Evolutionary conservation across 2,888 invertebrate genomes (phyloP).

Genomic region (Tetheella fluctuosa): DNA sequence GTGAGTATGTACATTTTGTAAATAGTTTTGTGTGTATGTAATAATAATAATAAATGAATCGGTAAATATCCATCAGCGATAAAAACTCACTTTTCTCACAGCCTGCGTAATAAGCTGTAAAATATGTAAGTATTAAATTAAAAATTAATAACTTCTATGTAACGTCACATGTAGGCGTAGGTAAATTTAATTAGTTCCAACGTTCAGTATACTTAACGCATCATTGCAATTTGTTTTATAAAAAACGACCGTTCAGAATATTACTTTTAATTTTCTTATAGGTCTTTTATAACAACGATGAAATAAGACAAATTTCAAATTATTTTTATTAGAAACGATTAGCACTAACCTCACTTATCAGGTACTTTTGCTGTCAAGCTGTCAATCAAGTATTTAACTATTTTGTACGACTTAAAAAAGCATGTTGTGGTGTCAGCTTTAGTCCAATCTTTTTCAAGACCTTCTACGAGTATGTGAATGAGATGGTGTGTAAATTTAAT

Average conservation of each 20-base stretch:
- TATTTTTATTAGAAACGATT: background rate
- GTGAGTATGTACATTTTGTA: too few relatives aligned
- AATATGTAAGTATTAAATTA: too few relatives aligned
- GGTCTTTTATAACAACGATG: background rate
- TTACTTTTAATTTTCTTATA: background rate
- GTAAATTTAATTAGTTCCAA: background rate
- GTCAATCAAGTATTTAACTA: slow-evolving; percentile 1
- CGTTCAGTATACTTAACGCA: background rate
- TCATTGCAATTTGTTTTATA: background rate
- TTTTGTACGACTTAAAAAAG: background rate
- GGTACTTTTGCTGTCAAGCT: slow-evolving; percentile 10
- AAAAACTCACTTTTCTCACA: too few relatives aligned
- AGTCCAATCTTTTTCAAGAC: background rate
- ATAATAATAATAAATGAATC: too few relatives aligned
- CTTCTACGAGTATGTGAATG: too few relatives aligned
- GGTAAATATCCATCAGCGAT: too few relatives aligned
- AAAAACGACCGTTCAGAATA: background rate
- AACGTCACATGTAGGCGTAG: background rate
- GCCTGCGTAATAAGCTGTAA: too few relatives aligned
- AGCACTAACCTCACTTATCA: background rate
- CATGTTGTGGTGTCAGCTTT: background rate
- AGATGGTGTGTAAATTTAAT: too few relatives aligned
- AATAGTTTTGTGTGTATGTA: too few relatives aligned
- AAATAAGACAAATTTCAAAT: background rate
- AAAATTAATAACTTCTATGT: too few relatives aligned